phyloP scores from a whole-genome alignment of 2,797 vertebrate genomes.

The Urosaurus nigricauda region DNA sequence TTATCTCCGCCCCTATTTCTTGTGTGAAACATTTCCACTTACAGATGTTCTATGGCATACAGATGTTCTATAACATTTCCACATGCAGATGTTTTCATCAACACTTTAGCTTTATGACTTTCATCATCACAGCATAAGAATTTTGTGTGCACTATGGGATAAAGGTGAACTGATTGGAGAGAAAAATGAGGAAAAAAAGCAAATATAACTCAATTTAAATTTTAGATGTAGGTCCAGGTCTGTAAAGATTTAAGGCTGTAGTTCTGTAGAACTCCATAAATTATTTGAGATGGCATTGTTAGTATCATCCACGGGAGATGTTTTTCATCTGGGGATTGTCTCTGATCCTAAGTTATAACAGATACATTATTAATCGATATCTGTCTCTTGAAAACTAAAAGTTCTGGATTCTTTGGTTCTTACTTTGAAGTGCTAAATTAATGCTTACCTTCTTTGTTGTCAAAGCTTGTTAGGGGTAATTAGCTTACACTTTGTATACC shows the following conservation, averaged over 20 bases:
- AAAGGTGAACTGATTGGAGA: background rate
- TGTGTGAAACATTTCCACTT: background rate
- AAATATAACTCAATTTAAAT: background rate
- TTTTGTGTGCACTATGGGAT: background rate
- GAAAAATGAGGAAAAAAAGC: background rate
- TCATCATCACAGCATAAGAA: background rate
- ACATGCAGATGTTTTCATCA: background rate
- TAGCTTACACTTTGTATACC: no score
- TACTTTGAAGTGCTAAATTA: constrained; percentile 5
- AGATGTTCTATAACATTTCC: background rate
- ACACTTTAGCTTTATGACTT: background rate
- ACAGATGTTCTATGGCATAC: constrained; percentile 7
- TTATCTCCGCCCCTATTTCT: background rate
- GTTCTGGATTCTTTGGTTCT: background rate
- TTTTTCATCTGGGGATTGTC: background rate
- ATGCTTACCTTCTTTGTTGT: background rate
- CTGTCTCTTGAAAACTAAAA: background rate
- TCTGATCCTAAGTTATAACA: background rate
- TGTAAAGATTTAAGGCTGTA: background rate
- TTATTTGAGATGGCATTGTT: background rate
- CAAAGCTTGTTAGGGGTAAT: background rate
- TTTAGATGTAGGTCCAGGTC: background rate
- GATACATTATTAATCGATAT: background rate
- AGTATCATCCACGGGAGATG: background rate
- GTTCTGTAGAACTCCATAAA: background rate